Conservation (phyloP, 2,888 invertebrate species). For the Calameuta filiformis region DNA sequence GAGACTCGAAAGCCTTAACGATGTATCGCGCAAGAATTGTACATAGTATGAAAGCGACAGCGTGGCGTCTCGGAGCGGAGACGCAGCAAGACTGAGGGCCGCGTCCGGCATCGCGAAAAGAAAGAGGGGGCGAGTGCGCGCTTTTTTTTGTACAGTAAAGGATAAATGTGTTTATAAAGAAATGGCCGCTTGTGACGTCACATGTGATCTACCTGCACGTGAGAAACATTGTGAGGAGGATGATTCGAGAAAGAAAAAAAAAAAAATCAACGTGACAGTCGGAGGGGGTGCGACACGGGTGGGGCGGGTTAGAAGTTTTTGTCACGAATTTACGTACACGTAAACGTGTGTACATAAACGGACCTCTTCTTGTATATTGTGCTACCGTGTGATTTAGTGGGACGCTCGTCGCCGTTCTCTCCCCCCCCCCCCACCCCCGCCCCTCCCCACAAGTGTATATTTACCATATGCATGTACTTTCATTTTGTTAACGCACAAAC, state of each 20-base stretch:
- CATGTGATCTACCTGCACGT: slow-evolving; percentile 38
- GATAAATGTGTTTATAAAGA: not conserved
- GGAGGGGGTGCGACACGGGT: slow-evolving; percentile 6
- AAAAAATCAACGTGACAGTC: not conserved
- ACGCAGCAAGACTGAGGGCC: not conserved
- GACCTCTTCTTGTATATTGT: slow-evolving; percentile 25
- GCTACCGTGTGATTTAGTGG: slow-evolving; percentile 24
- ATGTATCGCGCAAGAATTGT: slow-evolving; percentile 29
- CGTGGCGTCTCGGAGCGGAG: not conserved
- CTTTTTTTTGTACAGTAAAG: not conserved
- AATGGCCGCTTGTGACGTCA: slow-evolving; percentile 1
- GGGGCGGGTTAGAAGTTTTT: not conserved
- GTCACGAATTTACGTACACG: slow-evolving; percentile 23
- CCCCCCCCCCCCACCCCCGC: not conserved
- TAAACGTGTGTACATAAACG: slow-evolving; percentile 29
- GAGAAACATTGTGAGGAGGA: slow-evolving; percentile 33
- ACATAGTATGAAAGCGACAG: not conserved
- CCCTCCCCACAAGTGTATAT: slow-evolving; percentile 24
- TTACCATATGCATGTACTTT: slow-evolving; percentile 27
- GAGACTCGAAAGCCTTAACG: slow-evolving; percentile 40
- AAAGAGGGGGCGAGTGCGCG: not conserved
- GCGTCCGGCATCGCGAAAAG: not conserved
- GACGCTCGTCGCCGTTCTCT: slow-evolving; percentile 9
- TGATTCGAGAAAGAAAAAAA: slow-evolving; percentile 5
- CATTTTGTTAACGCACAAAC: slow-evolving; percentile 27